phyloP scores from a whole-genome alignment of 2,113 vertebrate species.

The Myotis yumanensis region DNA sequence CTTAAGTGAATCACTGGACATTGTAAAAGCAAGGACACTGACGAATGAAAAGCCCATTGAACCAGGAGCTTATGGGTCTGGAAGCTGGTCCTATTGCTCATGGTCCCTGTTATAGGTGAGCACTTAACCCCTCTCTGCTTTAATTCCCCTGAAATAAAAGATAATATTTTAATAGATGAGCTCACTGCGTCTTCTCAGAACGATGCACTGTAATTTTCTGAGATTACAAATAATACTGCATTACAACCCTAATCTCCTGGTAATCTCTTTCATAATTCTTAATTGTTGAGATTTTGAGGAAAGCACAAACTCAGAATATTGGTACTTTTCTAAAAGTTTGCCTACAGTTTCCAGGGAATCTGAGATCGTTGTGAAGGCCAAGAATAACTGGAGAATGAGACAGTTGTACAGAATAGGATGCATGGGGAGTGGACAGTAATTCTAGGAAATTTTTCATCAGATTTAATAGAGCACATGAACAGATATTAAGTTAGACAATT shows the following conservation, averaged over 20 bases:
- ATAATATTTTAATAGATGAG: neutral
- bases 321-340: neutral
- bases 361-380: neutral
- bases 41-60: fast-evolving
- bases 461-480: neutral
- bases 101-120: neutral
- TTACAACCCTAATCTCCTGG: neutral
- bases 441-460: neutral
- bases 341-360: neutral
- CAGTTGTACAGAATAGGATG: neutral
- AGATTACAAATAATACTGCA: neutral
- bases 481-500: neutral
- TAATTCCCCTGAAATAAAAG: neutral
- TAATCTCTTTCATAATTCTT: neutral
- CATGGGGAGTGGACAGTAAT: neutral
- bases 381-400: neutral
- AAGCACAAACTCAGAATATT: neutral
- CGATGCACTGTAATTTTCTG: neutral
- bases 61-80: fast-evolving
- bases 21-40: neutral
- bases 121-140: neutral
- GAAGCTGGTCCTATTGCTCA: fast-evolving
- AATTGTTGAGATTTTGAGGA: neutral
- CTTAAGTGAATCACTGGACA: neutral
- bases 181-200: neutral